Percentiles rank a stretch among this genome's conserved stretches.
Conservation (phyloP, 2,113 vertebrate genomes). For the Callorhinus ursinus region DNA sequence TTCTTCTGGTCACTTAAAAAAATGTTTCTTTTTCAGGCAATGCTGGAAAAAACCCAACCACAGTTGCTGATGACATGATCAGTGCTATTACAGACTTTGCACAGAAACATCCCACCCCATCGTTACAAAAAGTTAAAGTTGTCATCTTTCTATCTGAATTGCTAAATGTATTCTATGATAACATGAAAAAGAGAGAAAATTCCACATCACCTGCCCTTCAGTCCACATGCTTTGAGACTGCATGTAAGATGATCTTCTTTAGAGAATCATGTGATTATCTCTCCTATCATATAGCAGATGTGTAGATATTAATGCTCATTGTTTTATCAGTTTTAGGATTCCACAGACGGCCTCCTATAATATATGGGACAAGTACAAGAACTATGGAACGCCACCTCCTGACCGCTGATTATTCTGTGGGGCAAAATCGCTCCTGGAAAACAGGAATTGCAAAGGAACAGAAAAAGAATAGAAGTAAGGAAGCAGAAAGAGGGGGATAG, state of each 20-base stretch:
- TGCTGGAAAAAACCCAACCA: slow-evolving; percentile 79
- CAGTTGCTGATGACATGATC: slow-evolving; percentile 87
- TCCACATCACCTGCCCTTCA: not conserved
- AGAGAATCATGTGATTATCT: not conserved
- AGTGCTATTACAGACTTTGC: slow-evolving; percentile 85
- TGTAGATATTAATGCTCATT: not conserved
- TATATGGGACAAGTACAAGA: not conserved
- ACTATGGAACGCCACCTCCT: not conserved
- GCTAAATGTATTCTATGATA: slow-evolving; percentile 85
- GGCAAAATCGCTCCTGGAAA: not conserved
- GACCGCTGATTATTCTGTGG: not conserved
- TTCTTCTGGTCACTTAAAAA: not conserved
- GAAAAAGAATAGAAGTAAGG: not conserved
- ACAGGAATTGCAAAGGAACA: not conserved
- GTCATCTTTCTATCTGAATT: slow-evolving; percentile 89
- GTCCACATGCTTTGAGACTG: not conserved
- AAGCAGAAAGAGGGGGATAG: not conserved
- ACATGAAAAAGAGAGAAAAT: slow-evolving; percentile 85
- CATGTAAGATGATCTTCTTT: slow-evolving; percentile 5
- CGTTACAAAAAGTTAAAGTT: slow-evolving; percentile 86
- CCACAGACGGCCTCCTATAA: not conserved
- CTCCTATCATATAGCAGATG: not conserved
- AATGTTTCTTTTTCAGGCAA: slow-evolving; percentile 83
- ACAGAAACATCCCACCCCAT: slow-evolving; percentile 59
- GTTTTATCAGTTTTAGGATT: not conserved